A percentile compares a stretch with the other conserved stretches of the same genome.
phyloP scores from a whole-genome alignment of 2,797 vertebrate species.

The Brachyrhaphis roseni region DNA sequence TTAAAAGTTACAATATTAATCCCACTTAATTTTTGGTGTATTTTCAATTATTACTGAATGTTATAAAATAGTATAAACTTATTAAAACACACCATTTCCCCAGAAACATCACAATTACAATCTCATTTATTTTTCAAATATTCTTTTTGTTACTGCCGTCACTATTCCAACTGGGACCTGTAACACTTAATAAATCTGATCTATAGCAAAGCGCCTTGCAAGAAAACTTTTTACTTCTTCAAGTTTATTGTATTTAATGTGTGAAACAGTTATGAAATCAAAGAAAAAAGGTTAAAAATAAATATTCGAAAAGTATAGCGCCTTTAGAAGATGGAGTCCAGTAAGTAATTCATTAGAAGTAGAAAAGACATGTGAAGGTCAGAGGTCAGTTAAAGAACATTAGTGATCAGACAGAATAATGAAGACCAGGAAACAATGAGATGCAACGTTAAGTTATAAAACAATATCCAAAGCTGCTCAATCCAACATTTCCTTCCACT shows the following conservation, averaged over 20 bases:
- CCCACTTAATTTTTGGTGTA: too few relatives aligned
- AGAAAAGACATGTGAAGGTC: background rate
- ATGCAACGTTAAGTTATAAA: background rate
- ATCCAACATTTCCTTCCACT: background rate
- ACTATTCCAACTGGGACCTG: too few relatives aligned
- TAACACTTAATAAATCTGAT: constrained; percentile 16
- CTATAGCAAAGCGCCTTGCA: background rate
- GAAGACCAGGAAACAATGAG: background rate
- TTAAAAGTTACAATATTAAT: too few relatives aligned
- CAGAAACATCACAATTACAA: too few relatives aligned
- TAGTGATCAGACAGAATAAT: background rate
- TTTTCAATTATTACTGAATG: too few relatives aligned
- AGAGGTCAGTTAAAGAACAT: background rate
- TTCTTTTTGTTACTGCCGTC: too few relatives aligned
- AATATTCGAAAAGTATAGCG: background rate
- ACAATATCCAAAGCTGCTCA: background rate
- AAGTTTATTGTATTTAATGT: background rate
- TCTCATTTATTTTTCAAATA: too few relatives aligned
- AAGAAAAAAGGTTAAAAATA: background rate
- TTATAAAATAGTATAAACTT: too few relatives aligned
- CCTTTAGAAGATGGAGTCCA: too few relatives aligned
- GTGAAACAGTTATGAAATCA: background rate
- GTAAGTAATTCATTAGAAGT: background rate
- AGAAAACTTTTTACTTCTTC: background rate
- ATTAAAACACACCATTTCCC: too few relatives aligned